phyloP scores from a whole-genome alignment of 2,797 vertebrate species.

The Meriones psammophilus region DNA sequence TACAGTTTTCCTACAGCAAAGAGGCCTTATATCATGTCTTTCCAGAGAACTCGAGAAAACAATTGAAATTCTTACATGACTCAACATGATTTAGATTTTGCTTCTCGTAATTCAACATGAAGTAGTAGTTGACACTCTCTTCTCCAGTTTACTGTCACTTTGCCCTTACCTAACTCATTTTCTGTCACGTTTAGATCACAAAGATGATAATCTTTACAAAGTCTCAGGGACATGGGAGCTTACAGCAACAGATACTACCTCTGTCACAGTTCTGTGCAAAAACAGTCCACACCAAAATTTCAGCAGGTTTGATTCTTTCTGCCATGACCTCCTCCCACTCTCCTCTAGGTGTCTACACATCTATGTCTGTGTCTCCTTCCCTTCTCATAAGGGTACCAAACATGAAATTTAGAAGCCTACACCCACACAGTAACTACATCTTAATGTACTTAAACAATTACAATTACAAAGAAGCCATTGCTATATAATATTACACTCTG shows the following conservation, averaged over 20 bases:
- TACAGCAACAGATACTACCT: neutral
- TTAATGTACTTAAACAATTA: neutral
- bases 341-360: neutral
- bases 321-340: neutral
- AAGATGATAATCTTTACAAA: neutral
- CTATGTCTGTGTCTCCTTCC: neutral
- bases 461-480: neutral
- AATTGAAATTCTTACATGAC: neutral
- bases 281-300: neutral
- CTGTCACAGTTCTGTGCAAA: neutral
- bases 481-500: constrained; percentile 2
- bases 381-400: neutral
- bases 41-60: neutral
- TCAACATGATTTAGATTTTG: neutral
- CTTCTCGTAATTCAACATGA: neutral
- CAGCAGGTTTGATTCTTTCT: neutral
- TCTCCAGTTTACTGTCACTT: neutral
- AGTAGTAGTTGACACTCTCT: neutral
- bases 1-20: neutral
- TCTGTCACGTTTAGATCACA: neutral
- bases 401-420: neutral
- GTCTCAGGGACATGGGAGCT: neutral
- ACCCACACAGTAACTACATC: neutral
- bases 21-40: neutral
- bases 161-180: neutral